Percentiles rank a stretch among this genome's conserved stretches.
Conservation (phyloP, 2,113 vertebrate genomes). For the Gymnorhina tibicen region DNA sequence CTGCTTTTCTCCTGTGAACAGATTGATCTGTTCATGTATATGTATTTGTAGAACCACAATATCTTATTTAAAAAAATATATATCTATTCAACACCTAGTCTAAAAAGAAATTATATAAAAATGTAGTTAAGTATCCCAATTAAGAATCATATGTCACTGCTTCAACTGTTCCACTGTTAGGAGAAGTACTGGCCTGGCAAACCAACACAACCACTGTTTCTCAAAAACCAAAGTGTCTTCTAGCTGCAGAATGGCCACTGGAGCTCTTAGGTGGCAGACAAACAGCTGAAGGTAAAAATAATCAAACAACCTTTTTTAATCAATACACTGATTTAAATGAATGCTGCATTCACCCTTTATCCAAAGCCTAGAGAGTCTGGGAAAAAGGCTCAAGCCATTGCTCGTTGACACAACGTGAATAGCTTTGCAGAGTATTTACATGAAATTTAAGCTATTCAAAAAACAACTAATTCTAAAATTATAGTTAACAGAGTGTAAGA, state of each 20-base stretch:
- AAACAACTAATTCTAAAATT: conserved; percentile 37
- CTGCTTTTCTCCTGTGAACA: background rate
- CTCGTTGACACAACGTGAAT: background rate
- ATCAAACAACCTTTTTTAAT: background rate
- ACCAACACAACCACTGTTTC: background rate
- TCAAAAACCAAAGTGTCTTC: rapidly evolving
- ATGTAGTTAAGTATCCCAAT: background rate
- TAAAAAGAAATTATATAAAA: background rate
- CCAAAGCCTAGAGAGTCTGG: background rate
- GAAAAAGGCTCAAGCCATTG: background rate
- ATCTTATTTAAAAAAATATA: background rate
- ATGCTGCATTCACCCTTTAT: background rate
- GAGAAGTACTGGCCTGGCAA: background rate
- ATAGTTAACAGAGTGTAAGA: background rate
- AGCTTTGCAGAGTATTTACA: background rate
- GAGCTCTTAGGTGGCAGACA: background rate
- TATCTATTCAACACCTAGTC: background rate
- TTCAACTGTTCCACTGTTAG: background rate
- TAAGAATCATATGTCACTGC: background rate
- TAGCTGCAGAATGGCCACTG: background rate
- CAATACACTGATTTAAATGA: background rate
- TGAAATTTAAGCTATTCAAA: background rate
- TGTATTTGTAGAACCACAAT: background rate
- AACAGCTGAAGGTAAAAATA: background rate
- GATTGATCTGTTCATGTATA: background rate